Evolutionary conservation across 2,113 vertebrate species (phyloP), one percentile per base, ranked within the genome.

Genomic region (Heterotilapia buettikoferi): DNA sequence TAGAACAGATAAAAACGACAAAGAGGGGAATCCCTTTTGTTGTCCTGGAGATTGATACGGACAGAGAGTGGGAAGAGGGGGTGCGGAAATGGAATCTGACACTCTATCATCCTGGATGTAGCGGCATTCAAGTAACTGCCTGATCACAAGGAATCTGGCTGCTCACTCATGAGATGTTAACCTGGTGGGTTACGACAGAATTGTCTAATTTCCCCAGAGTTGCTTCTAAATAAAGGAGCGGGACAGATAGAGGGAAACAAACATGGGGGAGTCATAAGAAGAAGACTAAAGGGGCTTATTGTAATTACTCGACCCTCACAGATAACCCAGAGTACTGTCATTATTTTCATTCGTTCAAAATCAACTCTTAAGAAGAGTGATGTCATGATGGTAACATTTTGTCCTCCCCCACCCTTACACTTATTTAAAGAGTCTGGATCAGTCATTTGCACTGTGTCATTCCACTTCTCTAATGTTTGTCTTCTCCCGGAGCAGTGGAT

Each of bases 401-500:
- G 59, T 38, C 8, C 4, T 7, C 2, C 19, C n/a, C 29, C 16
- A 11, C 36, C 2, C 5, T 56, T 6, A 7, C 10, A 29, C 19
- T 84, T 82, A 82, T 86, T 54, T 66, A 83, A 56, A 91, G 21
- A 66, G 57, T 85, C 26, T 24, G 24, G 57, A 87, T 87, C 66
- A 63, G 47, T 80, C 43, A 56, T 43, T n/a, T 73, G 43, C 71
- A 59, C 73, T 89, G 31, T 7, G 71, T 89, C 86, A 86, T 59
- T 80, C 50, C 33, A 79, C 33, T 84, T 53, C 83, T 71, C 13
- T 38, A 57, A 66, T 92, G 89, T 92, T 89, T 90, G 91, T 90
- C 86, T 92, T 92, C 84, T 86, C 18, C 86, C 5, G 8, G 21
- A 84, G 81, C 82, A 19, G 71, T 90, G 82, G 87, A 93, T 91